Percentiles rank a stretch among this genome's conserved stretches.
These are phyloP conservation scores for Sminthurides bifidus DNA, from an alignment of 1,140 invertebrate species.

Conservation along the genomic window DNA sequence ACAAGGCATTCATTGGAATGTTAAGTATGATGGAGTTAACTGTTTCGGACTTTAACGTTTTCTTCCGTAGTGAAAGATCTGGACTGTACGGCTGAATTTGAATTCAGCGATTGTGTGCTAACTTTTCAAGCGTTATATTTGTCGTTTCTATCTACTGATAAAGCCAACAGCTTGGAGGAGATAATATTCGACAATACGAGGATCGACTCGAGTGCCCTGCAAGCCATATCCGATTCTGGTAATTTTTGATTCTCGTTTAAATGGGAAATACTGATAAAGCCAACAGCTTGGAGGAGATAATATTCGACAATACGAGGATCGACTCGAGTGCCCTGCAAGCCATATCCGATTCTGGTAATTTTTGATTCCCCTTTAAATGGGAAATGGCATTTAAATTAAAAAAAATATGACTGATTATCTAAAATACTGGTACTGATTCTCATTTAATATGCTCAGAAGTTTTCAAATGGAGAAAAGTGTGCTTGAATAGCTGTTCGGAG, in stretches of 20 bases:
- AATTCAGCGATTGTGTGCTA: constrained; percentile 16
- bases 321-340: background rate
- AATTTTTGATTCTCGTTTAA: too few species aligned
- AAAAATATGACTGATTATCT: too few species aligned
- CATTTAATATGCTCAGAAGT: too few species aligned
- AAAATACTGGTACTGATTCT: too few species aligned
- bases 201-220: constrained; percentile 1
- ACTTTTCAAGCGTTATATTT: constrained; percentile 11
- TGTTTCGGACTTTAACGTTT: too few species aligned
- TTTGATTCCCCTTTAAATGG: too few species aligned
- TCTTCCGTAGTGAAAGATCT: too few species aligned
- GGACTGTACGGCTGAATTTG: background rate
- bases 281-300: constrained; percentile 6
- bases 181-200: constrained; percentile 9
- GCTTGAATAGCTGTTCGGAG: constrained; percentile 11
- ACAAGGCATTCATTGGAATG: too few species aligned
- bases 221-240: constrained; percentile 8
- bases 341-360: constrained; percentile 11
- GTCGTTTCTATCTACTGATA: background rate
- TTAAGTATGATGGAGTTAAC: too few species aligned
- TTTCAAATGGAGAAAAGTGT: constrained; percentile 6
- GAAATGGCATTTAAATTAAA: too few species aligned
- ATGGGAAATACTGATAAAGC: background rate
- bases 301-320: constrained; percentile 8
- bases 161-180: constrained; percentile 5